Evolutionary conservation across 53 echinoderm and acorn worm species (phyloP), one percentile per base, ranked within the genome.

Genomic region (Zoroaster sp.): DNA sequence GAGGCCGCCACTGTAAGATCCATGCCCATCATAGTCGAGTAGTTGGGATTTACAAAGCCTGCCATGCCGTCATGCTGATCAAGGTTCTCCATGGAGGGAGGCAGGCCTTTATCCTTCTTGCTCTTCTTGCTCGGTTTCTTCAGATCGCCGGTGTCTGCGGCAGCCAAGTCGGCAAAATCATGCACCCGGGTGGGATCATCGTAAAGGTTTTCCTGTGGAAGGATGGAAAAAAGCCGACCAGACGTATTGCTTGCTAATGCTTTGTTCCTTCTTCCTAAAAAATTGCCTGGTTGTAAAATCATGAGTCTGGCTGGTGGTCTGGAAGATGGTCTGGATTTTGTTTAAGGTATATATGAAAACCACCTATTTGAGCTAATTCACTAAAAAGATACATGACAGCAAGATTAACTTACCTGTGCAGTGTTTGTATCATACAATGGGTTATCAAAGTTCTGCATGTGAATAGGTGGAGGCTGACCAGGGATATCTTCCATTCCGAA

Each of bases 401-500:
- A n/a, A n/a, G n/a, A n/a, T n/a, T n/a, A n/a, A n/a, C n/a, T n/a
- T 90, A 83, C 87, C 83, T 87, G 54, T 45, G 67, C 42, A 17
- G 78, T 4, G 34, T 93, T 77, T 37, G 78, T 90, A 33, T 72
- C 75, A 76, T 97, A 97, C 81, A 97, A 92, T 17, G 97, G 97
- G 53, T 97, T 97, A 41, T 97, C 97, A 89, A 97, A 97, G 42
- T 92, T 93, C 75, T 91, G 83, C 51, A 91, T 76, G 52, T 85
- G 75, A 33, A 86, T 68, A 20, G 87, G 43, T 35, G 66, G 45
- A 18, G 80, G 85, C 18, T 66, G 77, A 70, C 87, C 90, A 40
- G 87, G 87, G 12, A 87, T 66, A 5, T 87, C 80, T 74, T 90
- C 87, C 90, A 93, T 87, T n/a, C n/a, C n/a, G 88, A 90, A 90